Conservation (phyloP, 1,140 invertebrate genomes). For the Drosophila pruinosa region DNA sequence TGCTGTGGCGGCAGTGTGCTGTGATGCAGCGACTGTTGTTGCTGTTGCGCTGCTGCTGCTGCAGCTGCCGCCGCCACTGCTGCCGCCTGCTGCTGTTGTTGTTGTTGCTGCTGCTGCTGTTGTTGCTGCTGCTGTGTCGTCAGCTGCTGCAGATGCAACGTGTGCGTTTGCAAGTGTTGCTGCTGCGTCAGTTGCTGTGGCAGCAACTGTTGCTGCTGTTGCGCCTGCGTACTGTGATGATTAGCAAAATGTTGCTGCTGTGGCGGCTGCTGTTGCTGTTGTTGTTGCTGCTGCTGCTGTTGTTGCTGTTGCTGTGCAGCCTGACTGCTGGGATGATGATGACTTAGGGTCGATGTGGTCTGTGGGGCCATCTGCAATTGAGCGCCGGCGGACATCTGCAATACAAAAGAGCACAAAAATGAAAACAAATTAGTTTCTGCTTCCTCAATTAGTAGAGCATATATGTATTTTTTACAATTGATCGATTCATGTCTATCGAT, state of each 20-base stretch:
- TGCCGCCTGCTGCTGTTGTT: conserved; percentile 42
- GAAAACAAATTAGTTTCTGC: neutral
- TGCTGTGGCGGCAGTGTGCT: conserved; percentile 85
- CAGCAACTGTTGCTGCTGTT: conserved; percentile 58
- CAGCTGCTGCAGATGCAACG: conserved; percentile 61
- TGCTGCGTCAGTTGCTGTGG: conserved; percentile 61
- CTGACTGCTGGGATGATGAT: conserved; percentile 84
- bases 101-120: conserved; percentile 44
- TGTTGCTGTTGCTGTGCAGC: conserved; percentile 57
- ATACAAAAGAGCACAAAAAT: conserved; percentile 71
- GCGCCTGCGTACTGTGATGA: conserved; percentile 68
- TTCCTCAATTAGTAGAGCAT: no score
- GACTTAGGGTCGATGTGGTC: conserved; percentile 92
- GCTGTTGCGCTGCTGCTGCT: conserved; percentile 84
- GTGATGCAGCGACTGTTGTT: conserved; percentile 64
- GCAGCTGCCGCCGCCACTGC: conserved; percentile 44
- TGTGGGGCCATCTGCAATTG: conserved; percentile 97
- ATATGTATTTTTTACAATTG: neutral
- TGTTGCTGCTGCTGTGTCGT: conserved; percentile 62
- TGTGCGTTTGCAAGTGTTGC: conserved; percentile 63
- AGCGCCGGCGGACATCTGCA: conserved; percentile 96
- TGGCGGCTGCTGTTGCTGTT: conserved; percentile 43
- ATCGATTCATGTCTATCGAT: conserved; percentile 31
- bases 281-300: conserved; percentile 56
- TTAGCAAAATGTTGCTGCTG: conserved; percentile 70